These are phyloP conservation scores for Neolamprologus hecqui DNA, from an alignment of 2,113 vertebrate species.

Conservation along the genomic window DNA sequence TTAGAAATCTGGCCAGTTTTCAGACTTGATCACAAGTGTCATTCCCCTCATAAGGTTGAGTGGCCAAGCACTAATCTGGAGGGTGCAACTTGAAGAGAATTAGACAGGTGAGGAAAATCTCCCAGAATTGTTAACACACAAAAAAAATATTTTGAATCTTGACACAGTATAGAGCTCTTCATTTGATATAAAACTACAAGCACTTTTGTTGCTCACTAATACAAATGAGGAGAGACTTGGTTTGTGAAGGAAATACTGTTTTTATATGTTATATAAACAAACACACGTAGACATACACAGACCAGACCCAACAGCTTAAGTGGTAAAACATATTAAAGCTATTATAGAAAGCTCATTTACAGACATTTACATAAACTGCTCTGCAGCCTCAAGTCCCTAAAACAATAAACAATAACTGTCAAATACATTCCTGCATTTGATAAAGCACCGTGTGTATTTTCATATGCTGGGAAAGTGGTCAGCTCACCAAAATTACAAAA, in stretches of 20 bases:
- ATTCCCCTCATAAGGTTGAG: background rate
- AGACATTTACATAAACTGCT: conserved; percentile 54
- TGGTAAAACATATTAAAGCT: background rate
- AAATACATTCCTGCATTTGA: background rate
- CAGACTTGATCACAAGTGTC: background rate
- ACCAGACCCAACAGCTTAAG: background rate
- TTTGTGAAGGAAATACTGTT: background rate
- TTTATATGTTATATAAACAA: background rate
- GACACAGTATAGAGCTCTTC: background rate
- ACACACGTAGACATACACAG: background rate
- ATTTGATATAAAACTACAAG: background rate
- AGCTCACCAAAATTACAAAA: background rate
- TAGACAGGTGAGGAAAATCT: background rate
- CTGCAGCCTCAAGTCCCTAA: conserved; percentile 32
- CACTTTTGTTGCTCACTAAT: background rate
- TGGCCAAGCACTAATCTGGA: background rate
- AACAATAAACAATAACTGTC: background rate
- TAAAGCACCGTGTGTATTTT: background rate
- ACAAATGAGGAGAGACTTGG: background rate
- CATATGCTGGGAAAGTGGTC: background rate
- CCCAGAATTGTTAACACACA: background rate
- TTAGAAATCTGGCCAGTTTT: background rate
- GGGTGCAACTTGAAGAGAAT: background rate
- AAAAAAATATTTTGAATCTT: no score
- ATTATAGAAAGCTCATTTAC: conserved; percentile 9